Base-by-base conservation (phyloP, 2,888 invertebrate species). In the Melieria crassipennis region DNA sequence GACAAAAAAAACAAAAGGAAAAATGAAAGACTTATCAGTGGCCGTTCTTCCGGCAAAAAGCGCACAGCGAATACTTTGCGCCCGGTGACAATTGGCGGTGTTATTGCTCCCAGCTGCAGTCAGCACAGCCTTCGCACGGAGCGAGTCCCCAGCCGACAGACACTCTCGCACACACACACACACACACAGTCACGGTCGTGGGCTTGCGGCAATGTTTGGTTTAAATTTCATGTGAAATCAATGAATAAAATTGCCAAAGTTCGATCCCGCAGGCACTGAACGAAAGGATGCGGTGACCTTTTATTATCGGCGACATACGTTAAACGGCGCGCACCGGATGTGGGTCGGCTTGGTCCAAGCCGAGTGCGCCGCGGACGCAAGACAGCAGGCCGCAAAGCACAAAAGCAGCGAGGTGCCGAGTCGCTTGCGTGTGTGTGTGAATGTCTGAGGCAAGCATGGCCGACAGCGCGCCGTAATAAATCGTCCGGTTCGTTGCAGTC, bases 21-120 rank as follows among this genome's bases (percentile, higher is more conserved):
- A 30, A 30, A 30, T 30, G 30, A 30, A 30, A 30, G 30, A 30
- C 30, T 30, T 30, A 30, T 30, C 30, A 30, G 30, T 30, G 30
- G 30, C 30, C 30, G 30, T 30, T 30, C 30, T 30, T 30, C 30
- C 30, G 30, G 30, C 30, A 30, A 30, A 30, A 30, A 30, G 30
- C 30, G 30, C 30, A 30, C 30, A 30, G 30, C 2, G 30, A 2
- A 30, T 30, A 30, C 30, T 30, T 30, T 30, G 30, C 30, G 30
- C 30, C 30, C 30, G 30, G 30, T 30, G 30, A 3, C 30, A 30
- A 30, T 30, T 30, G 30, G 30, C 30, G 30, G 52, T 70, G 16
- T 56, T 61, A 61, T 61, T 61, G 62, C 68, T 61, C 62, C 55
- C 68, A 69, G 43, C 4, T 43, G 68, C 61, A 46, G 11, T 11